These are phyloP conservation scores for Steatocranus sp. DNA, from an alignment of 2,797 vertebrate species.

Conservation along the genomic window DNA sequence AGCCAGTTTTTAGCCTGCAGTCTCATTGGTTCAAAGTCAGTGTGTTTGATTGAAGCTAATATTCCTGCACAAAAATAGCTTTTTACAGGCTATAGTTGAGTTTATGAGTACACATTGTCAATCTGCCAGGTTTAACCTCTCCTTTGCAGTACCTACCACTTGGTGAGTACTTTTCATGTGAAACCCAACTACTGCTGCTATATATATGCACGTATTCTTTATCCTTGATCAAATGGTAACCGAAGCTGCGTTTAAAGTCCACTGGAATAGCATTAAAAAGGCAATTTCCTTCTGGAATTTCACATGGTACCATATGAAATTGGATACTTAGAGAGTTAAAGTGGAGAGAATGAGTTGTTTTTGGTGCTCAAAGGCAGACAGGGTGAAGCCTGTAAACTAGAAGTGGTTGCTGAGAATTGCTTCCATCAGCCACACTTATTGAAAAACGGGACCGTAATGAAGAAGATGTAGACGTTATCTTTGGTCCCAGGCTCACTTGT, in stretches of 20 bases:
- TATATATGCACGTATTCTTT: background rate
- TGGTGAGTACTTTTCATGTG: background rate
- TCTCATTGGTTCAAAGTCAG: background rate
- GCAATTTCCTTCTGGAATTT: constrained; percentile 9
- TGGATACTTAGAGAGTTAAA: background rate
- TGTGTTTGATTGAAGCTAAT: background rate
- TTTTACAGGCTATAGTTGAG: background rate
- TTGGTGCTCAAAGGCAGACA: background rate
- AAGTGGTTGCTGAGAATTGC: background rate
- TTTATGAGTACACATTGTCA: background rate
- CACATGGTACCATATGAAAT: background rate
- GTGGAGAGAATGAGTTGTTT: background rate
- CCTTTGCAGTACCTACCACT: background rate
- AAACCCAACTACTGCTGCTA: background rate
- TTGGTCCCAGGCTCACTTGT: background rate
- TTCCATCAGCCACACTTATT: background rate
- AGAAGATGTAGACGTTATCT: background rate
- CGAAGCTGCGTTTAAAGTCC: background rate
- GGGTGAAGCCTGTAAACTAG: background rate
- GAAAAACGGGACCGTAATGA: background rate
- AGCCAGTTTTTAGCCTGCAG: background rate
- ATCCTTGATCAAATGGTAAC: background rate
- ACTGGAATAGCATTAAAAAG: constrained; percentile 15
- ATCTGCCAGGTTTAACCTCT: background rate
- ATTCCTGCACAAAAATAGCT: background rate